These are phyloP conservation scores for Hemaris fuciformis DNA, from an alignment of 2,888 invertebrate genomes.

Conservation along the genomic window DNA sequence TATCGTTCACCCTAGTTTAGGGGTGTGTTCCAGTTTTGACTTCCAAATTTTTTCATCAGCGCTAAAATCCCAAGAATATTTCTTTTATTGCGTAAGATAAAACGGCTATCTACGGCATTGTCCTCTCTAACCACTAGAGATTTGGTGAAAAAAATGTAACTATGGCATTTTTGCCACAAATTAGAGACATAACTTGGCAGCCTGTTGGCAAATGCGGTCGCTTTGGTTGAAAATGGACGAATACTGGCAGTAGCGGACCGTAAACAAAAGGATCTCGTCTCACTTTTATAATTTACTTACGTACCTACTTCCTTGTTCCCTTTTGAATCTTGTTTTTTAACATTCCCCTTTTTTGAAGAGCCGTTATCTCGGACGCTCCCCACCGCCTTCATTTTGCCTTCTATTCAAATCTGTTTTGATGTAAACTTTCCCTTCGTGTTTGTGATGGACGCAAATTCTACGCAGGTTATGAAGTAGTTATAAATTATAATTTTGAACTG, in stretches of 20 bases:
- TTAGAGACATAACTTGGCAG: constrained; percentile 43
- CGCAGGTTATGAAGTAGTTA: background rate
- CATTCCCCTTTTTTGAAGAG: constrained; percentile 64
- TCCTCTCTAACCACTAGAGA: constrained; percentile 32
- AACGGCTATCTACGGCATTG: constrained; percentile 31
- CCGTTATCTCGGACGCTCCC: constrained; percentile 61
- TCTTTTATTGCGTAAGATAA: constrained; percentile 32
- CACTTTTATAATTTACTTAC: constrained; percentile 73
- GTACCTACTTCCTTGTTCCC: constrained; percentile 57
- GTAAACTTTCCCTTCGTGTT: constrained; percentile 45
- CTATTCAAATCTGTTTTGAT: constrained; percentile 62
- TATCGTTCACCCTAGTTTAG: constrained; percentile 3
- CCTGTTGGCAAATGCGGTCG: constrained; percentile 48
- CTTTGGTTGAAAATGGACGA: constrained; percentile 41
- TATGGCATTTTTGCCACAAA: constrained; percentile 32
- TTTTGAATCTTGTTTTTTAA: constrained; percentile 69
- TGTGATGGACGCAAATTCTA: constrained; percentile 41
- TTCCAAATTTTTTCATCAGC: constrained; percentile 21
- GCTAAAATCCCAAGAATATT: constrained; percentile 23
- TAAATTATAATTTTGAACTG: background rate
- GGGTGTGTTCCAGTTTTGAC: constrained; percentile 8
- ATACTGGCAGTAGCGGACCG: constrained; percentile 51
- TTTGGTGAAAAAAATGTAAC: constrained; percentile 36
- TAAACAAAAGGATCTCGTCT: constrained; percentile 64
- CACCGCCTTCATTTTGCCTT: constrained; percentile 59